phyloP scores from a whole-genome alignment of 2,888 invertebrate species.

The Agrochola lychnidis region DNA sequence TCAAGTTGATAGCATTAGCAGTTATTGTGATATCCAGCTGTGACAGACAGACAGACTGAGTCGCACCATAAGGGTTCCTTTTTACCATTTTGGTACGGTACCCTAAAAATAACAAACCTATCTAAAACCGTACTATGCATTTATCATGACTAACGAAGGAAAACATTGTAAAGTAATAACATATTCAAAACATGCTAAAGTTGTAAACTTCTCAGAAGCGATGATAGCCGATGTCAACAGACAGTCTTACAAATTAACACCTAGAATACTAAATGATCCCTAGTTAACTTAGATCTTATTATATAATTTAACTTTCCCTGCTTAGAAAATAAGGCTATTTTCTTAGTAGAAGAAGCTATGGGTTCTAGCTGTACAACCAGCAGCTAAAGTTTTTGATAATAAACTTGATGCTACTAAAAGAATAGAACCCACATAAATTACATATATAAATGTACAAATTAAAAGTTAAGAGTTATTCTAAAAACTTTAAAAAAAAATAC shows the following conservation, averaged over 20 bases:
- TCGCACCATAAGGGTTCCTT: too few relatives aligned
- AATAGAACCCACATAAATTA: background rate
- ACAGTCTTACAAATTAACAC: conserved; percentile 13
- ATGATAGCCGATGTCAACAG: conserved; percentile 55
- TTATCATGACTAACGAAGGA: conserved; percentile 24
- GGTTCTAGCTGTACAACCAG: background rate
- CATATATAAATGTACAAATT: background rate
- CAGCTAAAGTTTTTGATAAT: background rate
- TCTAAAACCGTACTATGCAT: background rate
- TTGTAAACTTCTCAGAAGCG: conserved; percentile 50
- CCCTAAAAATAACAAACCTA: background rate
- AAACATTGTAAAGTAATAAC: conserved; percentile 24
- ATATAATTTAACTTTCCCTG: conserved; percentile 34
- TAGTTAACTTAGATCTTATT: conserved; percentile 18
- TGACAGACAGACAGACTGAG: too few relatives aligned
- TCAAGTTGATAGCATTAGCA: too few relatives aligned
- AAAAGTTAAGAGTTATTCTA: too few relatives aligned
- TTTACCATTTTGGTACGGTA: too few relatives aligned
- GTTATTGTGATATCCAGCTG: too few relatives aligned
- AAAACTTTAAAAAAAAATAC: too few relatives aligned
- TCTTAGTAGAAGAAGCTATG: background rate
- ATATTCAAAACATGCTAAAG: conserved; percentile 50
- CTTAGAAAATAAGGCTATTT: background rate
- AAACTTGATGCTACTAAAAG: background rate
- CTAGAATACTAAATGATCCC: conserved; percentile 53